phyloP scores from a whole-genome alignment of 92 coral and sea anemone genomes.

The Blastomussa wellsi region DNA sequence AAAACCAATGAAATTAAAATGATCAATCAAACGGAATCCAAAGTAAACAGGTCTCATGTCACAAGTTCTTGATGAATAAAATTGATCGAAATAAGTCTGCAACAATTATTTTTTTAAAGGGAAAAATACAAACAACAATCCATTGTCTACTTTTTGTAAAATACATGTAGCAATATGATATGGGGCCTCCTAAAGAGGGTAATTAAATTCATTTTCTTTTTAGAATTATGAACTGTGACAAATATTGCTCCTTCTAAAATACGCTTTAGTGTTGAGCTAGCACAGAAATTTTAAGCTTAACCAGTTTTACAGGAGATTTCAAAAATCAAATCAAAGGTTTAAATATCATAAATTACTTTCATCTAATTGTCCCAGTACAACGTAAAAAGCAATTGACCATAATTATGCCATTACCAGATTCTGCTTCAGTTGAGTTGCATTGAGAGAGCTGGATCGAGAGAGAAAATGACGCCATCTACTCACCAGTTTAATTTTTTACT shows the following conservation, averaged over 20 bases:
- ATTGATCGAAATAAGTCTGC: not conserved
- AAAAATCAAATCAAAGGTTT: not conserved
- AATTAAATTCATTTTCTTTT: not conserved
- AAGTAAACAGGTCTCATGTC: too few species aligned
- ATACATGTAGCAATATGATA: not conserved
- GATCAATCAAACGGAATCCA: too few species aligned
- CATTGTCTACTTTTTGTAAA: not conserved
- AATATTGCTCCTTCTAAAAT: not conserved
- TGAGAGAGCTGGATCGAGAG: too few species aligned
- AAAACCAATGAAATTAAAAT: too few species aligned
- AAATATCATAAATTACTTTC: not conserved
- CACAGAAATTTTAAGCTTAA: not conserved
- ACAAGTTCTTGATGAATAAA: too few species aligned
- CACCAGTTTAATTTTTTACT: too few species aligned
- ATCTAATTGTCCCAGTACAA: not conserved
- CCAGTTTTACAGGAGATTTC: not conserved
- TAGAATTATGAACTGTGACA: not conserved
- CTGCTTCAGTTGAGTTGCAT: too few species aligned
- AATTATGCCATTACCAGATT: too few species aligned
- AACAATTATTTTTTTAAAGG: not conserved
- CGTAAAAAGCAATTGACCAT: too few species aligned
- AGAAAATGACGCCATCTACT: too few species aligned
- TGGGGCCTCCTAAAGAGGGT: not conserved
- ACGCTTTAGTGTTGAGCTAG: not conserved
- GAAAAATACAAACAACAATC: not conserved